Percentiles rank a stretch among this genome's conserved stretches.
These are phyloP conservation scores for Dynastes maya DNA, from an alignment of 2,888 invertebrate species.

Conservation along the genomic window DNA sequence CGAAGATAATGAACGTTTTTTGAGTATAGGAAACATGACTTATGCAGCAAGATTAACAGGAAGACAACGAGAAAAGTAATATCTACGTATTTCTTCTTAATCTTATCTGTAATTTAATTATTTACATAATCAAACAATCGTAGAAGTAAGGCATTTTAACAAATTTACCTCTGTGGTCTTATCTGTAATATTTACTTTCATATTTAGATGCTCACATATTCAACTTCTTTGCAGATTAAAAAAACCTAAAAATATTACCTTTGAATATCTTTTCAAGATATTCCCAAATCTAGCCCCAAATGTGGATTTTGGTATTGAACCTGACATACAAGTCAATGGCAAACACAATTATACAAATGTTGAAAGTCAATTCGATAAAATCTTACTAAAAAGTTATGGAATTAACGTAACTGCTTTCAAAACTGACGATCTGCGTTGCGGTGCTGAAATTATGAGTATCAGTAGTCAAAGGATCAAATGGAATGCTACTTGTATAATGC, in stretches of 20 bases:
- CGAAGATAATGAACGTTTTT: slow-evolving; percentile 26
- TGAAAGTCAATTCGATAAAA: slow-evolving; percentile 57
- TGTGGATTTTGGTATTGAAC: slow-evolving; percentile 82
- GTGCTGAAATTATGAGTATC: slow-evolving; percentile 77
- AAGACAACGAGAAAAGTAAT: slow-evolving; percentile 35
- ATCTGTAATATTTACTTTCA: not conserved
- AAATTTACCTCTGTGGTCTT: too few relatives aligned
- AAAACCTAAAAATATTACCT: slow-evolving; percentile 28
- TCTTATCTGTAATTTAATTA: slow-evolving; percentile 4
- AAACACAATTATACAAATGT: slow-evolving; percentile 32
- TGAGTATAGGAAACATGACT: slow-evolving; percentile 26
- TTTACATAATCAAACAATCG: not conserved
- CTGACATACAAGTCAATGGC: slow-evolving; percentile 71
- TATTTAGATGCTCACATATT: slow-evolving; percentile 1
- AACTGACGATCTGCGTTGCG: slow-evolving; percentile 83
- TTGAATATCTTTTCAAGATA: slow-evolving; percentile 24
- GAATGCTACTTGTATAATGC: slow-evolving; percentile 82
- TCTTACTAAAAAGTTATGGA: slow-evolving; percentile 76
- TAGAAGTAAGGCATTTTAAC: not conserved
- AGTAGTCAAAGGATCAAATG: slow-evolving; percentile 17
- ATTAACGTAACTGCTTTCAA: slow-evolving; percentile 84
- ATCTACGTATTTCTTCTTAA: not conserved
- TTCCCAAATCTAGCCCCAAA: slow-evolving; percentile 37
- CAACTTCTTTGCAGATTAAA: slow-evolving; percentile 22
- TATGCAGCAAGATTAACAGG: slow-evolving; percentile 29